Evolutionary conservation across 2,113 vertebrate genomes (phyloP).

Genomic region (Suncus etruscus): DNA sequence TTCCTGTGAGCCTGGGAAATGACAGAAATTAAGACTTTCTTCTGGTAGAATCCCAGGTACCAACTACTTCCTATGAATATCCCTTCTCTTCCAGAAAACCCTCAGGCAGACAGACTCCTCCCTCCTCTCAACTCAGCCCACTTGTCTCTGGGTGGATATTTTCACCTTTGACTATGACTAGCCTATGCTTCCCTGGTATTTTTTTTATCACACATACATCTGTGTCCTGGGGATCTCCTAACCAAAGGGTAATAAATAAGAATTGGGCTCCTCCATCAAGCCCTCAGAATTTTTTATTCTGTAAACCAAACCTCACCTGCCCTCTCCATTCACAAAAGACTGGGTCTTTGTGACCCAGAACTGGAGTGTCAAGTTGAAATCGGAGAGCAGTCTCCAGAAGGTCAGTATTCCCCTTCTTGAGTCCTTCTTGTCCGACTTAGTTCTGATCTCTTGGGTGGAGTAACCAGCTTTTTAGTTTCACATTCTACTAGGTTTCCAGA

Average conservation of each 20-base stretch:
- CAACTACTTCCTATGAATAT: accelerated
- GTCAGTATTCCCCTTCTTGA: background rate
- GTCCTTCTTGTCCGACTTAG: background rate
- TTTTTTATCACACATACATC: background rate
- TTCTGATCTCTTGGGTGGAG: background rate
- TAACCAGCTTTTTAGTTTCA: background rate
- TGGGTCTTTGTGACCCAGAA: background rate
- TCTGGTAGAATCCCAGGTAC: no score
- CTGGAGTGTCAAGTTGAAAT: background rate
- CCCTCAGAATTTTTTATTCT: background rate
- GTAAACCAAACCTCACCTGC: accelerated
- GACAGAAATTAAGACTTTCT: background rate
- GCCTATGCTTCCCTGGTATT: accelerated
- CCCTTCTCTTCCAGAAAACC: background rate
- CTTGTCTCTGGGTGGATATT: no score
- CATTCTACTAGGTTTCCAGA: accelerated
- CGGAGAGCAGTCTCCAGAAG: background rate
- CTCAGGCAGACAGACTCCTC: background rate
- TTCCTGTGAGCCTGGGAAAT: background rate
- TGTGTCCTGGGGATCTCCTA: background rate
- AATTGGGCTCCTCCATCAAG: background rate
- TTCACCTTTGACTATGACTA: no score
- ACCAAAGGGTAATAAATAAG: no score
- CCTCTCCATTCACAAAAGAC: background rate
- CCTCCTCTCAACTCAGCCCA: background rate